These are phyloP conservation scores for Emydocephalus ijimae DNA, from an alignment of 2,113 vertebrate species.

Conservation along the genomic window DNA sequence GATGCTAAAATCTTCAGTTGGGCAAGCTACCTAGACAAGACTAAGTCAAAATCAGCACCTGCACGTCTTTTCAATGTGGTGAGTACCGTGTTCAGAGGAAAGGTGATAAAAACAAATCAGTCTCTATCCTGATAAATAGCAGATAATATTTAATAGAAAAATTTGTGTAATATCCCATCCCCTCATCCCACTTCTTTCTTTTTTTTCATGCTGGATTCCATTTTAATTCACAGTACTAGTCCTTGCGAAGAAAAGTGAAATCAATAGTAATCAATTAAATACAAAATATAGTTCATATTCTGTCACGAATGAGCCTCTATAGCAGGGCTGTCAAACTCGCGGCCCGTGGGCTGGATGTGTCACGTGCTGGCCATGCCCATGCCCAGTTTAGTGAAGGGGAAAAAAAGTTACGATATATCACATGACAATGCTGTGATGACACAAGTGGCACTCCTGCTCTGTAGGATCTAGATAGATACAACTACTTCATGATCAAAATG, in stretches of 20 bases:
- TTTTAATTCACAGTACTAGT: not conserved
- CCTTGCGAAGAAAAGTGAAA: not conserved
- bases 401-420: no score
- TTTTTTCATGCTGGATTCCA: not conserved
- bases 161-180: not conserved
- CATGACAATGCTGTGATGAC: no score
- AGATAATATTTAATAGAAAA: not conserved
- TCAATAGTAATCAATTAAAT: not conserved
- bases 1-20: conserved; percentile 80
- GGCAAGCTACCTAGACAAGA: conserved; percentile 82
- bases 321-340: no score
- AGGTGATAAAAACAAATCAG: not conserved
- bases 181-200: not conserved
- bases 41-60: conserved; percentile 75
- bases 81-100: conserved; percentile 48
- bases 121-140: not conserved
- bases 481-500: not conserved
- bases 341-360: no score
- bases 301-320: not conserved
- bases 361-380: no score
- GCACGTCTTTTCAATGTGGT: conserved; percentile 87
- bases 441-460: no score
- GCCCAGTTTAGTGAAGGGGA: no score
- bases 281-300: not conserved
- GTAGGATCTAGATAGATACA: no score